Evolutionary conservation across 2,888 invertebrate genomes (phyloP), one percentile per base, ranked within the genome.

Genomic region (Agrilus cyanescens): DNA sequence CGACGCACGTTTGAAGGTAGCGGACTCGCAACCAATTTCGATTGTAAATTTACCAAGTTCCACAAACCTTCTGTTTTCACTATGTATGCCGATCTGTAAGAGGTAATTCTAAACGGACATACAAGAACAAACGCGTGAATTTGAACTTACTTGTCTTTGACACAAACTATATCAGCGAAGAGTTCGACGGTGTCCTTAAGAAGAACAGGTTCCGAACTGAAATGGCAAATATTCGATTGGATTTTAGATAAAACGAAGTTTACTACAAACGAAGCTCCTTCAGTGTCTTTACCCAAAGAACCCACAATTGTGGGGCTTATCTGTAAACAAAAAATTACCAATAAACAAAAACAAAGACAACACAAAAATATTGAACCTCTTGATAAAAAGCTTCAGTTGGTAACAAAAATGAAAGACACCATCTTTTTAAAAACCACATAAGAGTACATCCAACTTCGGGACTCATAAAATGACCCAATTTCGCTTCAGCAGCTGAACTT

Each of bases 401-500:
- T 56, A 82, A 67, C 45, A 88, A 66, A 58, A 86, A 90, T 1
- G 78, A 76, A 50, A 78, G 70, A 37, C 82, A 76, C 83, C 85
- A 89, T 51, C 82, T 75, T 54, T 79, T 77, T 36, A 90, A 68
- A 56, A 86, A 81, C 86, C 87, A 89, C 52, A 85, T 79, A 36
- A 82, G 69, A 0, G 82, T 82, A 34, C 79, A 78, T 2, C 81
- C 80, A 2, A 89, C 75, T 63, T 87, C 85, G 0, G 88, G 88
- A 60, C 88, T 88, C 53, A 88, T 73, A 48, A 78, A 70, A 48
- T 72, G 72, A 1, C 71, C 68, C 46, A 85, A 68, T 44, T 80
- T 81, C 0, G 80, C 80, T 45, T 80, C 76, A 15, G 82, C 68
- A 2, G 80, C 76, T 46, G 78, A 79, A 49, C 78, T 80, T 60